Base-by-base conservation (phyloP, 2,888 invertebrate species). In the Synanthedon vespiformis region DNA sequence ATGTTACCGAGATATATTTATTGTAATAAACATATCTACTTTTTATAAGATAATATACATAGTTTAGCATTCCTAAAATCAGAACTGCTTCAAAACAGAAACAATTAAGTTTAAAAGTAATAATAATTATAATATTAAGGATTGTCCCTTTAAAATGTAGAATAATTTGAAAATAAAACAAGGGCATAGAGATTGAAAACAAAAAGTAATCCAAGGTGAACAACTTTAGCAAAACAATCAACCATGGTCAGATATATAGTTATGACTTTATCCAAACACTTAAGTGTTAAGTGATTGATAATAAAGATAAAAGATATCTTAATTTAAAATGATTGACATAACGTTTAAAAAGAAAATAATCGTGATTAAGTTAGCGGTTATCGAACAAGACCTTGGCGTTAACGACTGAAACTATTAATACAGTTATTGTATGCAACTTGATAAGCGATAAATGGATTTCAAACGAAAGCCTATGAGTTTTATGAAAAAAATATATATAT, bases 131-230 rank as follows among this genome's bases (percentile, higher is more conserved):
- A n/a, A n/a, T n/a, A 27, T 27, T 27, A 27, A 27, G 6, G 27
- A 27, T 8, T 27, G 8, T 27, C 8, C 27, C 6, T 27, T 27
- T 41, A 41, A 44, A 14, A 41, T 41, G 3, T 44, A 8, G 11
- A 48, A 48, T 14, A 18, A 16, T 1, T 4, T 16, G 18, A 14
- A 6, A 48, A 48, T 16, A 48, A 48, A 48, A 12, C 48, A 48
- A 48, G 48, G 48, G 10, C 48, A 48, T 16, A 48, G 48, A 48
- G 48, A 48, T 48, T 16, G 48, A 16, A 48, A 48, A 48, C 22
- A 48, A 48, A 52, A 48, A 27, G 49, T 13, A 14, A 53, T 27
- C 40, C 53, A 53, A 53, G 53, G 53, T 40, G 48, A 53, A 40
- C 53, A 11, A 40, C 48, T 18, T 22, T 48, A 14, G 53, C 27